Evolutionary conservation across 1,140 invertebrate genomes (phyloP).

Genomic region (Vanessa atalanta): DNA sequence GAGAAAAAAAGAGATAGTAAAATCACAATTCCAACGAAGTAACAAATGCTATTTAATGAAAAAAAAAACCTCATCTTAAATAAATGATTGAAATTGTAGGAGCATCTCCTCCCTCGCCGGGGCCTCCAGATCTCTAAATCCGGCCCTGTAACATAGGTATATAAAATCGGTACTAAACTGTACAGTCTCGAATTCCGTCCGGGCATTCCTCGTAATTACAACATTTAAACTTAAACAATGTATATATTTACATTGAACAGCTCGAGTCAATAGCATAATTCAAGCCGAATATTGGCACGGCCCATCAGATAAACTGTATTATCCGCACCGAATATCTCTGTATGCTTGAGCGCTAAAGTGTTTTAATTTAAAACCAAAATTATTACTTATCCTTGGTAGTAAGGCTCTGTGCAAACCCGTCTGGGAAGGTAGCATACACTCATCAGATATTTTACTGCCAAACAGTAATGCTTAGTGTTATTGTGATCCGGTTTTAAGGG

Average conservation of each 20-base stretch:
- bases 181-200: not conserved
- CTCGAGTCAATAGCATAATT: constrained; percentile 57
- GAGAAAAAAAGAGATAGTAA: no score
- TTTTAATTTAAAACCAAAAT: constrained; percentile 5
- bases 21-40: no score
- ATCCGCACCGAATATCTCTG: constrained; percentile 45
- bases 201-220: constrained; percentile 31
- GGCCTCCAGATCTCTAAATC: no score
- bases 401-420: not conserved
- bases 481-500: no score
- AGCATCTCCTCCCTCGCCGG: no score
- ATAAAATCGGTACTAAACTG: not conserved
- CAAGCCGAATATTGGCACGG: constrained; percentile 58
- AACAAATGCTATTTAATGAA: no score
- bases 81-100: no score
- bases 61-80: no score
- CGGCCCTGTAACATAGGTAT: no score
- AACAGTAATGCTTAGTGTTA: no score
- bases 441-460: no score
- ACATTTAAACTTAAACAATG: constrained; percentile 38
- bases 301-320: constrained; percentile 54
- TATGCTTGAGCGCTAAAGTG: constrained; percentile 40
- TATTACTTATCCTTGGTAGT: not conserved
- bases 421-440: no score
- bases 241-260: constrained; percentile 43